These are phyloP conservation scores for Nephrotoma guestfalica DNA, from an alignment of 2,888 invertebrate genomes.

Conservation along the genomic window DNA sequence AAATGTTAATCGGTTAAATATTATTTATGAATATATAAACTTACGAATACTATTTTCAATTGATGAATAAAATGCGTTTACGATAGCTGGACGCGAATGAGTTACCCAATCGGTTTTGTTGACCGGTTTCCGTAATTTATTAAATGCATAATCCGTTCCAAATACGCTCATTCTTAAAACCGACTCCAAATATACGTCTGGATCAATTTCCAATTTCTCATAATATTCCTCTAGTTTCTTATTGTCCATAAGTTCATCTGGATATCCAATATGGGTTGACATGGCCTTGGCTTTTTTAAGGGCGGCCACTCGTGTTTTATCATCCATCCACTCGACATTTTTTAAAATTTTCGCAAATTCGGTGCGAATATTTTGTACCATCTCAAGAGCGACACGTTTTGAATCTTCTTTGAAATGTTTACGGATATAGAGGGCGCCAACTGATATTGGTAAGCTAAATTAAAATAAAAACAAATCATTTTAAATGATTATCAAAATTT, in stretches of 20 bases:
- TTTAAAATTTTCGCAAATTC: conserved; percentile 69
- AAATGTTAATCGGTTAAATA: background rate
- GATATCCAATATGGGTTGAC: conserved; percentile 84
- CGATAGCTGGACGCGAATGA: conserved; percentile 69
- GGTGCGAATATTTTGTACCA: conserved; percentile 71
- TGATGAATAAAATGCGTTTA: conserved; percentile 75
- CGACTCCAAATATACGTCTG: conserved; percentile 56
- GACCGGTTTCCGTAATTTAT: conserved; percentile 58
- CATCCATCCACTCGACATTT: conserved; percentile 88
- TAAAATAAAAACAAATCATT: conserved; percentile 4
- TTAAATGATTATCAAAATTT: background rate
- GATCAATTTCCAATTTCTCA: conserved; percentile 53
- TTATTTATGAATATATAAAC: conserved; percentile 24
- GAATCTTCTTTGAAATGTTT: conserved; percentile 78
- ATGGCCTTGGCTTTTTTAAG: conserved; percentile 68
- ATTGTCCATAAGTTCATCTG: conserved; percentile 73
- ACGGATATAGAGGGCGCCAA: conserved; percentile 74
- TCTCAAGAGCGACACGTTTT: conserved; percentile 67
- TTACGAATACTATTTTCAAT: conserved; percentile 79
- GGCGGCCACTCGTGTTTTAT: conserved; percentile 57
- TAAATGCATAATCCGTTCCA: conserved; percentile 65
- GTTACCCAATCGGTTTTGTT: conserved; percentile 78
- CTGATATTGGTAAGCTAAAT: conserved; percentile 52
- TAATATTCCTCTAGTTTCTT: conserved; percentile 69
- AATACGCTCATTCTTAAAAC: conserved; percentile 64